Evolutionary conservation across 2,888 invertebrate species (phyloP).

Genomic region (Nemotelus nigrinus): DNA sequence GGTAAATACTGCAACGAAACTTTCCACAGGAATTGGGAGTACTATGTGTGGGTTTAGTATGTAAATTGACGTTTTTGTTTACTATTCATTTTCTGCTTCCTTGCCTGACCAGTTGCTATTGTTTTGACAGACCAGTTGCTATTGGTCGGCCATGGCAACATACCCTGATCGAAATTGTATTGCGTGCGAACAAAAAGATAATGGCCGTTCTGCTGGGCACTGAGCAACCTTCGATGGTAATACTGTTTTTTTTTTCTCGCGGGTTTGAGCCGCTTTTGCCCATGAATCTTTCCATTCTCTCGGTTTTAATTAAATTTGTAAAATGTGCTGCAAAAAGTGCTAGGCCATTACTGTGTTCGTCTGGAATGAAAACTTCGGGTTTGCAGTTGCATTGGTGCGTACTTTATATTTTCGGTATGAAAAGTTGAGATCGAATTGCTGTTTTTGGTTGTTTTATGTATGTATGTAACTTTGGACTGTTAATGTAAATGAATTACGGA

Average conservation of each 20-base stretch:
- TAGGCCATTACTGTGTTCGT: neutral
- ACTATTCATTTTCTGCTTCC: constrained; percentile 27
- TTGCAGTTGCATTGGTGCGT: too few relatives aligned
- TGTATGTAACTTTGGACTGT: too few relatives aligned
- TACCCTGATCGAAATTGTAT: too few relatives aligned
- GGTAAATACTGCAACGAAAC: constrained; percentile 8
- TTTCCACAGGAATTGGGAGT: constrained; percentile 6
- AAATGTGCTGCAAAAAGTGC: constrained; percentile 20
- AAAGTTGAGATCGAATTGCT: too few relatives aligned
- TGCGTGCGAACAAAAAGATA: neutral
- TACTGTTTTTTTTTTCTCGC: neutral
- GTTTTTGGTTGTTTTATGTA: too few relatives aligned
- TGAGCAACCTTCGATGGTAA: constrained; percentile 4
- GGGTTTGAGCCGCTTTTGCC: neutral
- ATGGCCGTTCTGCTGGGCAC: neutral
- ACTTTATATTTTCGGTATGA: too few relatives aligned
- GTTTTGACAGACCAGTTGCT: neutral
- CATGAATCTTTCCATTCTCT: too few relatives aligned
- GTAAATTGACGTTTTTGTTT: constrained; percentile 35
- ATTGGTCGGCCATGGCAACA: too few relatives aligned
- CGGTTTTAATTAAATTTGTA: constrained; percentile 27
- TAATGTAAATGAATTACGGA: too few relatives aligned
- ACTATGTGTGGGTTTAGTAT: constrained; percentile 12
- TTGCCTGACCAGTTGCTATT: constrained; percentile 2
- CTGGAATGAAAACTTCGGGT: too few relatives aligned